phyloP scores from a whole-genome alignment of 2,113 vertebrate species.

The Sciurus niger region DNA sequence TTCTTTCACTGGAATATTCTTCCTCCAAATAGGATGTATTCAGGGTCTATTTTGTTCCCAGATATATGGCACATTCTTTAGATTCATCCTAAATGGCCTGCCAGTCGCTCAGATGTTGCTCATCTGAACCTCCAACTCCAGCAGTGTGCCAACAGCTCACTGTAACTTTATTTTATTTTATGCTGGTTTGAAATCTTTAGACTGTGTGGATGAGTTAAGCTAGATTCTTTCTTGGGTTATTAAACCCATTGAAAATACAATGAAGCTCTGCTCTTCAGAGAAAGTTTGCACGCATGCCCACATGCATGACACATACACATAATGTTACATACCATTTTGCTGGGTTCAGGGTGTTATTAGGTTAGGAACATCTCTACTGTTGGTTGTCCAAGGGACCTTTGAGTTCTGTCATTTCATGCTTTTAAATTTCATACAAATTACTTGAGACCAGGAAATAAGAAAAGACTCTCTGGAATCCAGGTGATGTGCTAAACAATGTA shows the following conservation, averaged over 20 bases:
- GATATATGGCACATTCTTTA: not conserved
- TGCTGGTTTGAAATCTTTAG: not conserved
- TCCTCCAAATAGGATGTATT: not conserved
- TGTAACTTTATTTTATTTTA: not conserved
- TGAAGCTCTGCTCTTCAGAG: not conserved
- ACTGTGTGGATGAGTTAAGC: not conserved
- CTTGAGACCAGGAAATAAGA: constrained; percentile 2
- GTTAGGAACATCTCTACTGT: not conserved
- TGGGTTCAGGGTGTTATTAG: not conserved
- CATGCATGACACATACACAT: not conserved
- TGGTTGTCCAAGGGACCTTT: not conserved
- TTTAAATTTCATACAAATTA: not conserved
- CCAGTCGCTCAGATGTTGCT: not conserved
- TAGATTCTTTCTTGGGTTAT: not conserved
- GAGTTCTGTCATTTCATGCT: not conserved
- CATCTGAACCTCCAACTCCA: not conserved
- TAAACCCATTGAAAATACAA: not conserved
- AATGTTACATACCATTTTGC: not conserved
- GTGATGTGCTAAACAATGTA: not conserved
- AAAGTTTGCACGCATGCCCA: not conserved
- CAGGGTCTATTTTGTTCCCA: not conserved
- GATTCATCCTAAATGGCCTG: not conserved
- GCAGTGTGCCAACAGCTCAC: not conserved
- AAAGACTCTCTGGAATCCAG: not conserved
- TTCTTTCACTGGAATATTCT: not conserved